Percentiles rank a stretch among this genome's conserved stretches.
phyloP scores from a whole-genome alignment of 2,888 invertebrate genomes.

The Stomorhina lunata region DNA sequence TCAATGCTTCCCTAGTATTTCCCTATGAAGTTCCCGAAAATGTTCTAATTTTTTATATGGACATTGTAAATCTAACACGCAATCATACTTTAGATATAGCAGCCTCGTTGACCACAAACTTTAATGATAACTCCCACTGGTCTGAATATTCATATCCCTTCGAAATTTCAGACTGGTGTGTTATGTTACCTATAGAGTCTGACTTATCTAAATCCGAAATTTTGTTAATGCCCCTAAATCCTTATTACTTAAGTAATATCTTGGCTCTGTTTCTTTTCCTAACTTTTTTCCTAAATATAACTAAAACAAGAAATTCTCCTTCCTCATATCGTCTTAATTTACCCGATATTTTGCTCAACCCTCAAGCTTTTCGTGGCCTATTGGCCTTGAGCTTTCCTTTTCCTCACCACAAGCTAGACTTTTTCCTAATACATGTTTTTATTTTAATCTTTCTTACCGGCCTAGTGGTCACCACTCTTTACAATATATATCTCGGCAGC shows the following conservation, averaged over 20 bases:
- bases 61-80: not conserved
- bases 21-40: not conserved
- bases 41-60: not conserved
- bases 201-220: conserved; percentile 23
- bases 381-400: conserved; percentile 40
- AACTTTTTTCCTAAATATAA: not conserved
- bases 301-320: not conserved
- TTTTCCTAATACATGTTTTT: conserved; percentile 29
- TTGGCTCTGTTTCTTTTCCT: not conserved
- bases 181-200: conserved; percentile 48
- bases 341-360: conserved; percentile 9
- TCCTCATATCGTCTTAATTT: not conserved
- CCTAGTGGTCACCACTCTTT: conserved; percentile 2
- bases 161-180: conserved; percentile 41
- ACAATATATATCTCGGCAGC: conserved; percentile 37
- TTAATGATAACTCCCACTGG: conserved; percentile 9
- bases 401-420: not conserved
- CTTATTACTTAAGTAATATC: not conserved
- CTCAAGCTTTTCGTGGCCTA: conserved; percentile 33
- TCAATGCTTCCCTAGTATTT: conserved; percentile 31
- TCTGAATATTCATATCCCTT: conserved; percentile 40
- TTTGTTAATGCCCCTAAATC: conserved; percentile 16
- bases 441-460: conserved; percentile 33
- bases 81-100: conserved; percentile 42
- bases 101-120: conserved; percentile 10